Evolutionary conservation across 2,888 invertebrate genomes (phyloP), one percentile per base, ranked within the genome.

Genomic region (Zygogramma bicolorata): DNA sequence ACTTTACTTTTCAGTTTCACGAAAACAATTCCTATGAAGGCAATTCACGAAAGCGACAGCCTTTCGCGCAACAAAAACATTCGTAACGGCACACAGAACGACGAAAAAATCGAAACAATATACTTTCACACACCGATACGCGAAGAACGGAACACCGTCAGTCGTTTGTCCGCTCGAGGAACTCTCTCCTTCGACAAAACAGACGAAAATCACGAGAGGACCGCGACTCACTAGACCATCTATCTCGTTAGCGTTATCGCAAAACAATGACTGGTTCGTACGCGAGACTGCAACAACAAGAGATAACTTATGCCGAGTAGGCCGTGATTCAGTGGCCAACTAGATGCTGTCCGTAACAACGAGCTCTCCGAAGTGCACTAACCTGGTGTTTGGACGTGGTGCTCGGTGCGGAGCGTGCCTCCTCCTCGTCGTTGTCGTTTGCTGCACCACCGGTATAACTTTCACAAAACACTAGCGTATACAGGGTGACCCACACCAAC

Each of bases 331-430:
- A 31, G 46, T 29, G 29, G 58, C 65, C 68, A 59, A 46, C 61
- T 68, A 62, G 66, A 65, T 63, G 71, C 63, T 70, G 65, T 74
- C 77, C 76, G 76, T 71, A 73, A 65, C 75, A 73, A 67, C 70
- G 69, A 68, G 20, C 46, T 46, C 63, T 29, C 77, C 80, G 80
- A 81, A 82, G 85, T 84, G 85, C 85, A 85, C 85, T 85, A 85
- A 85, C 85, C 85, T 83, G 82, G 77, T 79, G 79, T 49, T 74
- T 74, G 77, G 85, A 85, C 84, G 85, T 83, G 81, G 76, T 79
- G 78, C 75, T 69, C 70, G 65, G 60, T 46, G 67, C 63, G 46
- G 42, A 60, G 15, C 67, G 67, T 67, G 61, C 31, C 69, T 69
- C 69, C 65, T 65, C 65, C 68, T 67, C 76, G 75, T 63, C 60